These are phyloP conservation scores for Linepithema humile DNA, from an alignment of 1,140 invertebrate genomes.

Conservation along the genomic window DNA sequence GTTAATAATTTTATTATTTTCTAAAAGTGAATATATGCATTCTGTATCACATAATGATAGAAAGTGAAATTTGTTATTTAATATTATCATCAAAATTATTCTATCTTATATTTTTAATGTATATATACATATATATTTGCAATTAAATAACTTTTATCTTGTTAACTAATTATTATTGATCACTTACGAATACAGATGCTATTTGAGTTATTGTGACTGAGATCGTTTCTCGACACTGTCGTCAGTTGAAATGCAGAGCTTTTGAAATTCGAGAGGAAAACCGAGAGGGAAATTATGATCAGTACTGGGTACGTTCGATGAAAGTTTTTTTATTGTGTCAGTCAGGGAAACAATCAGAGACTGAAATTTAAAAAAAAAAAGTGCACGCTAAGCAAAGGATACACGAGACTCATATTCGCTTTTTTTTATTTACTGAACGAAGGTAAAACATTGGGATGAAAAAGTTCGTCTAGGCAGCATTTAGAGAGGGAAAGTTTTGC, in stretches of 20 bases:
- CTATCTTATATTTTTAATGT: neutral
- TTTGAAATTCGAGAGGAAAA: neutral
- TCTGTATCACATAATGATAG: neutral
- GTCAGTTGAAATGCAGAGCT: neutral
- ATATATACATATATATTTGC: too few relatives aligned
- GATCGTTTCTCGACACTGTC: neutral
- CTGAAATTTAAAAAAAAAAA: neutral
- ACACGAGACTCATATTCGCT: neutral
- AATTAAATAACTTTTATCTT: neutral
- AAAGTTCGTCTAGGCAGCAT: conserved; percentile 25
- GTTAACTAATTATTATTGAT: neutral
- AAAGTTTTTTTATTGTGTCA: neutral
- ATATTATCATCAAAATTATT: neutral
- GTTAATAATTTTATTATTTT: neutral
- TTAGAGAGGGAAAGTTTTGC: conserved; percentile 25
- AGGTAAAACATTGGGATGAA: neutral
- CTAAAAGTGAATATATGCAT: neutral
- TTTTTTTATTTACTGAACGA: conserved; percentile 22
- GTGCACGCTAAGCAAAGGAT: neutral
- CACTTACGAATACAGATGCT: neutral
- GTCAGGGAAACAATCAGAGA: neutral
- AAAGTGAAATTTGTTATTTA: neutral
- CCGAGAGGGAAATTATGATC: conserved; percentile 15
- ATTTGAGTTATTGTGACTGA: neutral
- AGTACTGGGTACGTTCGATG: neutral